These are phyloP conservation scores for Etia nguti DNA, from an alignment of 2,113 vertebrate genomes.

Conservation along the genomic window DNA sequence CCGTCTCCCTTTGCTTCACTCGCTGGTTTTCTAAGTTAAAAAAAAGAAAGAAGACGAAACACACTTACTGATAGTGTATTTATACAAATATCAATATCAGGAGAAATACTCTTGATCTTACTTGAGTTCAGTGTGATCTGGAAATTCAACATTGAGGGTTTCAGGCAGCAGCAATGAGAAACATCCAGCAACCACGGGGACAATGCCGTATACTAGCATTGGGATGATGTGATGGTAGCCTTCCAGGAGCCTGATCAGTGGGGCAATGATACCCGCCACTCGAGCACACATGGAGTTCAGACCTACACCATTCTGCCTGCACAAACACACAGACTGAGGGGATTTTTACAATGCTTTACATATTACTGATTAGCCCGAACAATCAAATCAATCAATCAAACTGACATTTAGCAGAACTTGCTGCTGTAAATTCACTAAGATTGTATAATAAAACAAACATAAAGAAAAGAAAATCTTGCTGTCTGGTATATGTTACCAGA, in stretches of 20 bases:
- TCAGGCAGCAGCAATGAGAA: slow-evolving; percentile 79
- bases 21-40: not conserved
- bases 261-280: slow-evolving; percentile 71
- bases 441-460: not conserved
- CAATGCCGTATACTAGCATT: slow-evolving; percentile 73
- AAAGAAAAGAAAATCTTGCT: not conserved
- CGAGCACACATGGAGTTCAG: slow-evolving; percentile 73
- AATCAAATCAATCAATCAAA: not conserved
- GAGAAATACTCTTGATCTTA: slow-evolving; percentile 6
- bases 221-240: slow-evolving; percentile 68
- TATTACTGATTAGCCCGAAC: not conserved
- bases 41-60: not conserved
- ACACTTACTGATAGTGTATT: not conserved
- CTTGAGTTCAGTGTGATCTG: slow-evolving; percentile 55
- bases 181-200: slow-evolving; percentile 53
- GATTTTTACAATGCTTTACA: not conserved
- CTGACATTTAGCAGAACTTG: accelerated
- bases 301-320: slow-evolving; percentile 79
- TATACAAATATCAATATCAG: not conserved
- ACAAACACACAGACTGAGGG: not conserved
- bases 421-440: not conserved
- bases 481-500: not conserved
- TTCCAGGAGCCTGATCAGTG: slow-evolving; percentile 73
- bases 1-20: not conserved
- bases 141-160: slow-evolving; percentile 67